phyloP scores from a whole-genome alignment of 2,113 vertebrate species.

The Lycaon pictus region DNA sequence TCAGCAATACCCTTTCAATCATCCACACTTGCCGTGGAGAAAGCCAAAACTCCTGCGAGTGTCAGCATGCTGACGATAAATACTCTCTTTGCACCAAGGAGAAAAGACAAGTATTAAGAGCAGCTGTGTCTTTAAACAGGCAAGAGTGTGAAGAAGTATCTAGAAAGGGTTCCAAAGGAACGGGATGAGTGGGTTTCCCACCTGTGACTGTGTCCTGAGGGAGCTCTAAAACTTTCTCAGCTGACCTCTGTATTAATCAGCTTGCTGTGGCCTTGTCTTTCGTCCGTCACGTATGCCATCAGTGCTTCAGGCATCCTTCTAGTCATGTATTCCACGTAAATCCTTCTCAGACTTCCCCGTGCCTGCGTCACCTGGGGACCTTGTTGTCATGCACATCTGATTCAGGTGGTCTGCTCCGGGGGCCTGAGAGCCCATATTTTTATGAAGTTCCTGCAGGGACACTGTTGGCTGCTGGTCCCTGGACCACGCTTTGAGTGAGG shows the following conservation, averaged over 20 bases:
- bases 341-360: neutral
- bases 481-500: neutral
- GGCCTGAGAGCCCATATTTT: neutral
- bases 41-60: constrained; percentile 58
- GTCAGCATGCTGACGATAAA: constrained; percentile 59
- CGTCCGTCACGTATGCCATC: neutral
- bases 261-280: neutral
- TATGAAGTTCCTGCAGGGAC: neutral
- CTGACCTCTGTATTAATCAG: neutral
- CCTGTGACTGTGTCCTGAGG: constrained; percentile 52
- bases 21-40: constrained; percentile 59
- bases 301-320: neutral
- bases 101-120: constrained; percentile 64
- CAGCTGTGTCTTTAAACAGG: constrained; percentile 71
- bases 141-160: constrained; percentile 1
- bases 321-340: neutral
- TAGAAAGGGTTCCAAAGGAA: constrained; percentile 54
- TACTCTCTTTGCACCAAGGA: constrained; percentile 48
- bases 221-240: neutral
- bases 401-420: neutral
- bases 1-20: constrained; percentile 65
- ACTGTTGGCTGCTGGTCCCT: rapidly evolving
- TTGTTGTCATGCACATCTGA: neutral
- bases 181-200: constrained; percentile 1
- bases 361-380: neutral